Conservation (phyloP, 2,797 vertebrate species). For the Lophura swinhoii region DNA sequence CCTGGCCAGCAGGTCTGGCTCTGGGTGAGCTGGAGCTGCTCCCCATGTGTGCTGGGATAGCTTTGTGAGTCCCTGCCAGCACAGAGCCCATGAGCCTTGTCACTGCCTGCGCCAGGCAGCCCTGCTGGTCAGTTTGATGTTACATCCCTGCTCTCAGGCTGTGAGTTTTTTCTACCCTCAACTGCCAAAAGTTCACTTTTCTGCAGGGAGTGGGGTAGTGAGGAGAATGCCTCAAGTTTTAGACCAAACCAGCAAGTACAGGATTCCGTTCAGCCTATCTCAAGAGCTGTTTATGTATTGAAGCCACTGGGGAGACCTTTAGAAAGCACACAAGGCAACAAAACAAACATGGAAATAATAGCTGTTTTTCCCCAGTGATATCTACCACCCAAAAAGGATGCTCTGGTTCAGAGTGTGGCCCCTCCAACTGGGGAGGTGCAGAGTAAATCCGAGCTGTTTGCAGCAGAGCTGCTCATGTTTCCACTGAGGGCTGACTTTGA, state of each 20-base stretch:
- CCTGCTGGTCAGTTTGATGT: neutral
- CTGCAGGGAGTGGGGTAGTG: neutral
- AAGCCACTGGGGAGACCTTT: neutral
- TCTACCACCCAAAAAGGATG: neutral
- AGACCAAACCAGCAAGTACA: neutral
- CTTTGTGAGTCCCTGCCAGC: neutral
- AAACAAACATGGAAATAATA: neutral
- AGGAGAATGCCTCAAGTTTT: neutral
- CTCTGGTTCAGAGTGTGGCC: neutral
- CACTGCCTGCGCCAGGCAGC: neutral
- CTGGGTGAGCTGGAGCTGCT: neutral
- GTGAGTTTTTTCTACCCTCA: neutral
- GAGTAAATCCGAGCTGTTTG: neutral
- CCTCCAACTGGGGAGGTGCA: neutral
- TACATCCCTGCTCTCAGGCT: neutral
- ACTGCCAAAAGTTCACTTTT: neutral
- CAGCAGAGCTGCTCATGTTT: neutral
- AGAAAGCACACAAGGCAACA: neutral
- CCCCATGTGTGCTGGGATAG: neutral
- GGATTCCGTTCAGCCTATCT: neutral
- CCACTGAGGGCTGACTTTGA: neutral
- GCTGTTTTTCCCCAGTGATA: neutral
- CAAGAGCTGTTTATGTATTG: neutral
- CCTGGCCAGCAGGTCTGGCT: neutral
- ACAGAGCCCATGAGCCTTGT: neutral